These are phyloP conservation scores for Coenonympha arcania DNA, from an alignment of 2,888 invertebrate species.

Conservation along the genomic window DNA sequence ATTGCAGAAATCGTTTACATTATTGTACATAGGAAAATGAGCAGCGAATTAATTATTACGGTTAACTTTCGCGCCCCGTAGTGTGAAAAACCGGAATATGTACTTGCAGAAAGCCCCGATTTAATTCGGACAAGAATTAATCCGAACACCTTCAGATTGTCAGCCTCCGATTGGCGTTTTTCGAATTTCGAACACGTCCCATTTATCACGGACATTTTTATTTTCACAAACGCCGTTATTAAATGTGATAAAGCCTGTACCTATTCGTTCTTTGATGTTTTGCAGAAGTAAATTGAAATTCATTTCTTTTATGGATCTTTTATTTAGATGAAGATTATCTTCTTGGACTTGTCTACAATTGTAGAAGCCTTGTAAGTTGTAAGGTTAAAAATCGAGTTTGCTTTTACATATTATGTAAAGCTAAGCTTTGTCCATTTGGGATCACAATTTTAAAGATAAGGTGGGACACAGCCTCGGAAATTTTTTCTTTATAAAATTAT, in stretches of 20 bases:
- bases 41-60: too few relatives aligned
- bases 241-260: slow-evolving; percentile 20
- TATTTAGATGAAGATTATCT: background rate
- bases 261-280: slow-evolving; percentile 15
- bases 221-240: slow-evolving; percentile 28
- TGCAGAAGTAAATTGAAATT: slow-evolving; percentile 15
- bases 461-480: too few relatives aligned
- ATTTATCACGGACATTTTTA: slow-evolving; percentile 31
- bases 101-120: slow-evolving; percentile 38
- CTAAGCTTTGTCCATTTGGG: too few relatives aligned
- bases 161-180: slow-evolving; percentile 34
- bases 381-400: too few relatives aligned
- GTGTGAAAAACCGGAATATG: slow-evolving; percentile 31
- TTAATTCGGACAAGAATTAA: slow-evolving; percentile 49
- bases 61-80: slow-evolving; percentile 3
- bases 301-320: slow-evolving; percentile 10
- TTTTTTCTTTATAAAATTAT: background rate
- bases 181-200: slow-evolving; percentile 32
- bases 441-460: too few relatives aligned
- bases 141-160: slow-evolving; percentile 41
- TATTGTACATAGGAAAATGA: too few relatives aligned
- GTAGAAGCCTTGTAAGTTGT: background rate
- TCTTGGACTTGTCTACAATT: background rate
- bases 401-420: too few relatives aligned
- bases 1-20: too few relatives aligned